These are phyloP conservation scores for Hymenopus coronatus DNA, from an alignment of 2,888 invertebrate genomes.

Conservation along the genomic window DNA sequence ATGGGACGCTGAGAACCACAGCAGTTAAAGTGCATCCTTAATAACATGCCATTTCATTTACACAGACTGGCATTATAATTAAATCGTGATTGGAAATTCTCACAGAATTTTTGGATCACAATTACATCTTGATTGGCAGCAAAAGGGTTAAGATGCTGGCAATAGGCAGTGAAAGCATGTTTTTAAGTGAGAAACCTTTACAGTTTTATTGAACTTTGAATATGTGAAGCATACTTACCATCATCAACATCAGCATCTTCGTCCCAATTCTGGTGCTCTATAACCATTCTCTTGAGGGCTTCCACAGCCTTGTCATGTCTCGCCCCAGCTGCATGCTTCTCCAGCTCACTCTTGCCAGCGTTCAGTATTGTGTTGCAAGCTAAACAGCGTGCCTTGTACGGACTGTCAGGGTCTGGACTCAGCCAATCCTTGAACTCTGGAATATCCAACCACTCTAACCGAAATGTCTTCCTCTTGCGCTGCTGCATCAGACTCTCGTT, in stretches of 20 bases:
- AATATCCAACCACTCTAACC: slow-evolving; percentile 34
- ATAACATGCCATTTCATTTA: no score
- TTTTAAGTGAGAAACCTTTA: no score
- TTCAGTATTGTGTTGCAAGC: slow-evolving; percentile 40
- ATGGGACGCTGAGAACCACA: no score
- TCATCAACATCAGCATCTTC: slow-evolving; percentile 4
- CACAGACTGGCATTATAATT: no score
- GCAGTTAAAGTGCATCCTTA: no score
- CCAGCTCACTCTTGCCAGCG: slow-evolving; percentile 42
- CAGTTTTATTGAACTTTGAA: neutral
- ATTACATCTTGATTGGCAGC: no score
- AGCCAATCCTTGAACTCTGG: slow-evolving; percentile 41
- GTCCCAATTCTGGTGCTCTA: slow-evolving; percentile 12
- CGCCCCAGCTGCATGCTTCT: slow-evolving; percentile 41
- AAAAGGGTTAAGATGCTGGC: no score
- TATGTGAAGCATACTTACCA: neutral
- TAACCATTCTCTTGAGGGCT: slow-evolving; percentile 21
- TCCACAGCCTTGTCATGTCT: slow-evolving; percentile 36
- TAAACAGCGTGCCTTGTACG: slow-evolving; percentile 39
- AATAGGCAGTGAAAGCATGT: no score
- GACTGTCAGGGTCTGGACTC: slow-evolving; percentile 37
- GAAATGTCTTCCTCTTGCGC: slow-evolving; percentile 32
- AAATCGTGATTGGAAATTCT: no score
- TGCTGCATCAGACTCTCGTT: neutral
- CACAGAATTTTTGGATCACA: no score